These are phyloP conservation scores for human (Homo sapiens) DNA, from an alignment of 2,113 vertebrate species.

Conservation along the genomic window DNA sequence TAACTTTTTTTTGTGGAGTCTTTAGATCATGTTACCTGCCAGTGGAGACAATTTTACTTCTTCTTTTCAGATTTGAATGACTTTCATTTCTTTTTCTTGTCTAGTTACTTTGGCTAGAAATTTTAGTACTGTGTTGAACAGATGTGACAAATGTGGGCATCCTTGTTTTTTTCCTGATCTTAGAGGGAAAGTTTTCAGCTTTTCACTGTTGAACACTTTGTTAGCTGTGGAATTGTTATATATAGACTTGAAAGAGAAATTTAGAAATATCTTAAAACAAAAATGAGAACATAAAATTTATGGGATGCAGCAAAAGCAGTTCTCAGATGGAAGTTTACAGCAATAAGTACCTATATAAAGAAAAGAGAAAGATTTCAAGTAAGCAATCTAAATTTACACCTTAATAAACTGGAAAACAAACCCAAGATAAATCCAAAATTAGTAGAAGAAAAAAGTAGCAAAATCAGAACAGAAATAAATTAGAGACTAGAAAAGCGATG, in stretches of 20 bases:
- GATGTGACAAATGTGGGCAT: not conserved
- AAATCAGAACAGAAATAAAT: not conserved
- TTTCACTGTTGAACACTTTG: not conserved
- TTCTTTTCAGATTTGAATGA: not conserved
- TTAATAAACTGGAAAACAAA: not conserved
- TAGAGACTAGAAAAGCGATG: not conserved
- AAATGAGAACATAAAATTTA: not conserved
- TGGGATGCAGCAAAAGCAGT: not conserved
- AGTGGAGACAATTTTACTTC: not conserved
- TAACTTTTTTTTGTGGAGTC: not conserved
- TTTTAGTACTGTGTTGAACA: not conserved
- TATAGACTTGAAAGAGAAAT: not conserved
- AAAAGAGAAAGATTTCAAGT: not conserved
- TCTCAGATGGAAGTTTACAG: not conserved
- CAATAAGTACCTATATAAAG: not conserved
- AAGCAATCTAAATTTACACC: not conserved
- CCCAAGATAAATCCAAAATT: not conserved
- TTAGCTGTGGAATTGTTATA: not conserved
- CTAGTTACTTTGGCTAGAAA: not conserved
- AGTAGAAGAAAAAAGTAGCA: not conserved
- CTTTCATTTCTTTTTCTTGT: not conserved
- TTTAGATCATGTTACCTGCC: not conserved
- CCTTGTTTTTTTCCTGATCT: not conserved
- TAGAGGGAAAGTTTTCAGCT: not conserved
- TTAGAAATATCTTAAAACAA: not conserved